phyloP scores from a whole-genome alignment of 64 coral and sea anemone species.

The Exaiptasia diaphana region DNA sequence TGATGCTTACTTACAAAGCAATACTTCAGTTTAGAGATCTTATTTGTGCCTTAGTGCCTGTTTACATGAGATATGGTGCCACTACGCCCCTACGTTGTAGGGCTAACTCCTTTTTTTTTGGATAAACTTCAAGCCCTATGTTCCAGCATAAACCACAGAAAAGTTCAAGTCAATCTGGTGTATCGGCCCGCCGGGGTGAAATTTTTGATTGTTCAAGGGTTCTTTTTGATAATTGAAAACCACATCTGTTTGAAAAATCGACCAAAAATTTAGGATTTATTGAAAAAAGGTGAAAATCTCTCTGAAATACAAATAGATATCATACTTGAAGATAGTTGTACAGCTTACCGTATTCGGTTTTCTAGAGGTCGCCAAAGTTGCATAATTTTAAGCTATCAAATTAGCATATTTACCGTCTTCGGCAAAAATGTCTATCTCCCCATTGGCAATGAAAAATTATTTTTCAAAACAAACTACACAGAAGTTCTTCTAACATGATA shows the following conservation, averaged over 20 bases:
- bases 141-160: not conserved
- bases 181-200: not conserved
- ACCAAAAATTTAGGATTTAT: slow-evolving; percentile 38
- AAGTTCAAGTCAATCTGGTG: not conserved
- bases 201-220: slow-evolving; percentile 29
- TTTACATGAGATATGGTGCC: too few relatives aligned
- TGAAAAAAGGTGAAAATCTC: slow-evolving; percentile 18
- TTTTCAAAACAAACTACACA: too few relatives aligned
- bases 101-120: too few relatives aligned
- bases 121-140: not conserved
- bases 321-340: slow-evolving; percentile 8
- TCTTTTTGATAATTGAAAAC: slow-evolving; percentile 29
- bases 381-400: slow-evolving; percentile 20
- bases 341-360: not conserved
- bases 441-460: too few relatives aligned
- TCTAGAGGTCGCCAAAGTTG: slow-evolving; percentile 1
- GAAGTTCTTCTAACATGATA: too few relatives aligned
- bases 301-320: slow-evolving; percentile 12
- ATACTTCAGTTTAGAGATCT: too few relatives aligned
- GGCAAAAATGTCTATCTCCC: too few relatives aligned
- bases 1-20: too few relatives aligned
- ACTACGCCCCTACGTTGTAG: too few relatives aligned
- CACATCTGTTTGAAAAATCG: slow-evolving; percentile 29
- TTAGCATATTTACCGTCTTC: slow-evolving; percentile 13
- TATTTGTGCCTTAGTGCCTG: too few relatives aligned